Evolutionary conservation across 2,888 invertebrate species (phyloP).

Genomic region (Diadromus collaris): DNA sequence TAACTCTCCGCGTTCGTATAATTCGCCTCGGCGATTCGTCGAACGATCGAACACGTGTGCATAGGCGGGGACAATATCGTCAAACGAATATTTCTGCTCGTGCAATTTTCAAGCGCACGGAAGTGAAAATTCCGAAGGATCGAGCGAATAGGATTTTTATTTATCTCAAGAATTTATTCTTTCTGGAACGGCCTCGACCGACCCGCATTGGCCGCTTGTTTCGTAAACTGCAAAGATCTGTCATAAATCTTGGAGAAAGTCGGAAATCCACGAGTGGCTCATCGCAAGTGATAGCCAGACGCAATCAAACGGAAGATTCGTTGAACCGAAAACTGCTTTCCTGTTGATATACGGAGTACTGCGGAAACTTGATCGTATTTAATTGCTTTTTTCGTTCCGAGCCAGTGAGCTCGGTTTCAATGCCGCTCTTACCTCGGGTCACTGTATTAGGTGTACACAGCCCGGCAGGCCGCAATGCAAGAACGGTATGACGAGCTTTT

Average conservation of each 20-base stretch:
- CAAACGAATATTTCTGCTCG: neutral
- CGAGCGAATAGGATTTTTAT: neutral
- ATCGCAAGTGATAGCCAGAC: neutral
- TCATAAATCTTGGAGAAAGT: slow-evolving; percentile 8
- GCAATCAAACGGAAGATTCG: slow-evolving; percentile 23
- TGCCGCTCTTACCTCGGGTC: slow-evolving; percentile 1
- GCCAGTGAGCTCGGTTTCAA: neutral
- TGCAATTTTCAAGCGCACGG: neutral
- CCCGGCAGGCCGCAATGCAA: too few relatives aligned
- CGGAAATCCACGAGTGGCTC: slow-evolving; percentile 20
- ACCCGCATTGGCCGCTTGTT: neutral
- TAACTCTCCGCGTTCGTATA: slow-evolving; percentile 34
- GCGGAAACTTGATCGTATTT: slow-evolving; percentile 23
- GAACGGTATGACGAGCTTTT: neutral
- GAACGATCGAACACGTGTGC: slow-evolving; percentile 15
- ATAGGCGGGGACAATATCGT: slow-evolving; percentile 3
- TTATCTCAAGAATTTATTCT: neutral
- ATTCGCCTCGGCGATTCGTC: slow-evolving; percentile 44
- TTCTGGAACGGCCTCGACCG: neutral
- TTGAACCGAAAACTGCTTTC: slow-evolving; percentile 14
- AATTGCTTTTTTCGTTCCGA: slow-evolving; percentile 22
- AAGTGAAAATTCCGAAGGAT: neutral
- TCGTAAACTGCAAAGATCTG: neutral
- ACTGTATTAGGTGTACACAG: slow-evolving; percentile 4
- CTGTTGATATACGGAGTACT: neutral